A percentile compares a stretch with the other conserved stretches of the same genome.
Evolutionary conservation across 2,113 vertebrate species (phyloP).

Genomic region (Coracopsis vasa): DNA sequence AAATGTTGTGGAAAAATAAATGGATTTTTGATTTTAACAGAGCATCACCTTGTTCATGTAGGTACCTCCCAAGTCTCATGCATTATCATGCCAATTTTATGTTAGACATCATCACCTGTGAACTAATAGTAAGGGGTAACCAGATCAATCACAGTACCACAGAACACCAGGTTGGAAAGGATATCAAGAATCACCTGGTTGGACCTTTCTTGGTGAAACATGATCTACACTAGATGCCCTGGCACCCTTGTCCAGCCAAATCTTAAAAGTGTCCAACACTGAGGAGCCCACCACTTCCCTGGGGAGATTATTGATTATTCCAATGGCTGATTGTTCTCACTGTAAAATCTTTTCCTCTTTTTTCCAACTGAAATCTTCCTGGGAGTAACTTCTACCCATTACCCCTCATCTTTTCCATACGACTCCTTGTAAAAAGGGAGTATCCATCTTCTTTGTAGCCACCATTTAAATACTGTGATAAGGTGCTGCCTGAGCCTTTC

Average conservation of each 20-base stretch:
- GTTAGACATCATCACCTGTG: background rate
- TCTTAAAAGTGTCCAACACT: background rate
- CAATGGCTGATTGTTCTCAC: background rate
- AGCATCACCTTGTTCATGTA: background rate
- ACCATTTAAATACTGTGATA: background rate
- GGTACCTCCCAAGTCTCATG: background rate
- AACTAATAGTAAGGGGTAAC: background rate
- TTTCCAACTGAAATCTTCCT: background rate
- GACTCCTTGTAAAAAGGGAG: background rate
- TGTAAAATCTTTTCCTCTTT: background rate
- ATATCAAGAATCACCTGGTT: background rate
- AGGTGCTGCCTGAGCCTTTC: background rate
- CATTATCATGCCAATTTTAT: background rate
- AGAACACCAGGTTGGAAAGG: background rate
- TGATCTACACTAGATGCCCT: background rate
- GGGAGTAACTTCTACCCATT: background rate
- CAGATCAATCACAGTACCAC: background rate
- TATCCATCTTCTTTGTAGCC: background rate
- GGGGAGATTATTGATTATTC: background rate
- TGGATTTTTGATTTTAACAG: background rate
- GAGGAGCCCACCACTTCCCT: background rate
- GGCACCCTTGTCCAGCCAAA: background rate
- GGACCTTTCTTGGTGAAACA: background rate
- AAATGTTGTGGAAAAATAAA: background rate
- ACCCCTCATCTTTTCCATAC: background rate